Conservation (phyloP, 2,113 vertebrate genomes). For the Pelusios castaneus region DNA sequence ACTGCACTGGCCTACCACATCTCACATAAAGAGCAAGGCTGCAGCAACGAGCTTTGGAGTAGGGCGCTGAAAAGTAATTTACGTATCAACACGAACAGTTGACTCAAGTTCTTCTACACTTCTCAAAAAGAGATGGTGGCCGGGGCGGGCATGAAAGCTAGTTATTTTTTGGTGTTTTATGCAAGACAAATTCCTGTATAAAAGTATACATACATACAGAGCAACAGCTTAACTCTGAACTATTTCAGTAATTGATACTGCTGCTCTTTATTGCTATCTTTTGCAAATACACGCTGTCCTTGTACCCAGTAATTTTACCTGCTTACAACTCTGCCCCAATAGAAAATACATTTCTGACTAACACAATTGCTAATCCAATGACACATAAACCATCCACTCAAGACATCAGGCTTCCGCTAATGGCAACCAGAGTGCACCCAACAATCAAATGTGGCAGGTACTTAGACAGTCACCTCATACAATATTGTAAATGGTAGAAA, state of each 20-base stretch:
- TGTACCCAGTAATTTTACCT: not conserved
- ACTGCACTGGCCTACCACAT: not conserved
- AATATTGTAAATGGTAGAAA: not conserved
- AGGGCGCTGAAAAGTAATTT: not conserved
- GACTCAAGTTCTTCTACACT: not conserved
- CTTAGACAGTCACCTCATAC: not conserved
- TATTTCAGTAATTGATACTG: not conserved
- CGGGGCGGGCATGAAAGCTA: not conserved
- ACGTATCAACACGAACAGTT: not conserved
- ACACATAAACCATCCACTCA: not conserved
- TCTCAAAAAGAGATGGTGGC: not conserved
- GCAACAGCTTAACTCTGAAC: not conserved
- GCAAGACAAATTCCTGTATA: not conserved
- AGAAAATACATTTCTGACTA: not conserved
- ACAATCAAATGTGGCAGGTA: not conserved
- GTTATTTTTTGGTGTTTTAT: not conserved
- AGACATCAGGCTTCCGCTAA: not conserved
- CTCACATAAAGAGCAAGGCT: not conserved
- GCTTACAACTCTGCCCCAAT: not conserved
- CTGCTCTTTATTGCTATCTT: not conserved
- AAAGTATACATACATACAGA: not conserved
- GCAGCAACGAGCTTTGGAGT: not conserved
- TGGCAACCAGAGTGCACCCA: not conserved
- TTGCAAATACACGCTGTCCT: not conserved
- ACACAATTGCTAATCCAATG: not conserved